Base-by-base conservation (phyloP, 2,888 invertebrate genomes). In the Poecilobothrus nobilitatus region DNA sequence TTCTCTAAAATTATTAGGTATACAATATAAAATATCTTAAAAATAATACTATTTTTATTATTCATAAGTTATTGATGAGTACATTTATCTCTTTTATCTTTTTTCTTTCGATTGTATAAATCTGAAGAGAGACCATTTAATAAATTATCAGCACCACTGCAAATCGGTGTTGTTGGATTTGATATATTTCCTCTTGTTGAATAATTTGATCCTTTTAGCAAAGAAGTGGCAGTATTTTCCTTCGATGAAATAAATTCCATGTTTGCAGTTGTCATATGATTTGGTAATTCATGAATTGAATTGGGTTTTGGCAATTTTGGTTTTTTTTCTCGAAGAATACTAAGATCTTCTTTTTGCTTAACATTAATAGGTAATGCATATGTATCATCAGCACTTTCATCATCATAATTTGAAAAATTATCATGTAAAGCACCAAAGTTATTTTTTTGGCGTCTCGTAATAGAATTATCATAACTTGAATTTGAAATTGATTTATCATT, bases 11-110 rank as follows among this genome's bases (percentile, higher is more conserved):
- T 6, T 53, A 63, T 63, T 63, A 22, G 20, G 20, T 63, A 63
- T 10, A 22, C 20, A 63, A 10, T 63, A 22, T 63, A 21, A 63
- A 63, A 63, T 21, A 63, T 22, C 63, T 10, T 63, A 22, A 10
- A 27, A 20, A 21, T 22, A 63, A 63, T 21, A 18, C 15, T 37
- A 37, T 34, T 33, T 64, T 20, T 20, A 37, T 37, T 65, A 20
- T 37, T 37, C 8, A 64, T 34, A 27, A 22, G 27, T 10, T 65
- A 65, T 65, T 65, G 65, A 65, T 65, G 65, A 10, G 65, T 37
- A 65, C 65, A 65, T 65, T 65, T 65, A n/a, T 65, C 65, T 64
- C 12, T 64, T 64, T 64, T 64, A 4, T 64, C 64, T 37, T 33
- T 65, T 65, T 65, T 65, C 33, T 65, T 33, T 37, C 53, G 53